Base-by-base conservation (phyloP, 2,888 invertebrate species). In the Drosophila quasianomalipes region DNA sequence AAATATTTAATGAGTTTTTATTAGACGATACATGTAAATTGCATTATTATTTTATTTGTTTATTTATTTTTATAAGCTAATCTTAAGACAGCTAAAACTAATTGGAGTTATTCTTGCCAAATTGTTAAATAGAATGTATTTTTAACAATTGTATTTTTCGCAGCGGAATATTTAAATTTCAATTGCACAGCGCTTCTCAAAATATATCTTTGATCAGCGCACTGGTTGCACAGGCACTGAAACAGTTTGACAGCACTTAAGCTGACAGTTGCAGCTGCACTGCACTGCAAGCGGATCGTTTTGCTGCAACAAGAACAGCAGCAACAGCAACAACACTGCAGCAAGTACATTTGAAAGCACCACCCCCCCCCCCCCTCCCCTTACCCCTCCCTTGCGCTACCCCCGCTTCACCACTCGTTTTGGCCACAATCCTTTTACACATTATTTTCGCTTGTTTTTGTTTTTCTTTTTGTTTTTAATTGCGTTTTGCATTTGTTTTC, bases 401-500 rank as follows among this genome's bases (percentile, higher is more conserved):
- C 4, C 19, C 12, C 33, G 14, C 2, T 0, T 9, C 31, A 53
- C 31, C 9, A n/a, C 14, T 28, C 49, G 37, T n/a, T 4, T 47
- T 44, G 44, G 22, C 14, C 37, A 0, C 53, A 12, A 28, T 28
- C 26, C 26, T 26, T 26, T 47, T 26, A 16, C 49, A 58, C 33
- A 55, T 49, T 16, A 10, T 39, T 41, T 35, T 53, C 28, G 6
- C 26, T 37, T 49, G 12, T 54, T 58, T 57, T 59, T 19, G 10
- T 58, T 58, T 57, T 59, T 19, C 31, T 67, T 63, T 49, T 51
- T 51, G 31, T 69, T 64, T 72, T 57, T 58, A 76, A 74, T 82
- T 80, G 81, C 80, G 79, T 85, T 90, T 85, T 82, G 78, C 68
- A 76, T 76, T 89, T 85, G 81, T 67, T 85, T 91, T 90, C 82